Evolutionary conservation across 2,888 invertebrate genomes (phyloP).

Genomic region (Coremacera marginata): DNA sequence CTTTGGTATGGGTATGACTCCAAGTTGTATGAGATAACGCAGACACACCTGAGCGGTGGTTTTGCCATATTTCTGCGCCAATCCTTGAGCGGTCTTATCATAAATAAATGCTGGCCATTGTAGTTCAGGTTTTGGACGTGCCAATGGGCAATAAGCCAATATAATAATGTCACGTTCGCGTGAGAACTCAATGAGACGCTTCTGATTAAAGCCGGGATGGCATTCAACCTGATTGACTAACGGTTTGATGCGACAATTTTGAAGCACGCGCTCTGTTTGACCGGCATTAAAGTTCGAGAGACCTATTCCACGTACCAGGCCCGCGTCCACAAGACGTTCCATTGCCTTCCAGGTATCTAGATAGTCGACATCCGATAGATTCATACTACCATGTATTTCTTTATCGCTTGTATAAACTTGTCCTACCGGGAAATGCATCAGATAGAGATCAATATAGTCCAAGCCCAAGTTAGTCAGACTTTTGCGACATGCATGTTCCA

Average conservation of each 20-base stretch:
- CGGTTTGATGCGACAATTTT: conserved; percentile 63
- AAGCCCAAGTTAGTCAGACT: conserved; percentile 77
- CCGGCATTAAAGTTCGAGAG: conserved; percentile 66
- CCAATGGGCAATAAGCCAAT: conserved; percentile 81
- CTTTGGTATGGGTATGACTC: conserved; percentile 73
- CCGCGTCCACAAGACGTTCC: conserved; percentile 64
- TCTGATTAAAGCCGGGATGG: conserved; percentile 66
- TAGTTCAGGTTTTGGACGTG: conserved; percentile 73
- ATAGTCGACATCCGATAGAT: conserved; percentile 63
- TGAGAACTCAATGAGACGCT: conserved; percentile 77
- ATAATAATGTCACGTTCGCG: conserved; percentile 75
- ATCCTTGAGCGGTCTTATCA: conserved; percentile 69
- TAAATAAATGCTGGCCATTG: conserved; percentile 70
- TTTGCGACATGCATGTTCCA: conserved; percentile 74
- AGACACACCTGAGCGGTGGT: conserved; percentile 75
- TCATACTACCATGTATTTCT: conserved; percentile 62
- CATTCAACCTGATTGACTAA: conserved; percentile 68
- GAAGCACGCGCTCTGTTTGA: conserved; percentile 62
- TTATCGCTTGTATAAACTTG: conserved; percentile 71
- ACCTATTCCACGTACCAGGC: conserved; percentile 63
- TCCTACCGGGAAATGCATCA: conserved; percentile 87
- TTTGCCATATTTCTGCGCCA: conserved; percentile 74
- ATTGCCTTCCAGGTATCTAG: conserved; percentile 66
- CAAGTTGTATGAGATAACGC: conserved; percentile 73
- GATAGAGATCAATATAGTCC: conserved; percentile 82